Evolutionary conservation across 1,140 invertebrate species (phyloP).

Genomic region (Cherax quadricarinatus): DNA sequence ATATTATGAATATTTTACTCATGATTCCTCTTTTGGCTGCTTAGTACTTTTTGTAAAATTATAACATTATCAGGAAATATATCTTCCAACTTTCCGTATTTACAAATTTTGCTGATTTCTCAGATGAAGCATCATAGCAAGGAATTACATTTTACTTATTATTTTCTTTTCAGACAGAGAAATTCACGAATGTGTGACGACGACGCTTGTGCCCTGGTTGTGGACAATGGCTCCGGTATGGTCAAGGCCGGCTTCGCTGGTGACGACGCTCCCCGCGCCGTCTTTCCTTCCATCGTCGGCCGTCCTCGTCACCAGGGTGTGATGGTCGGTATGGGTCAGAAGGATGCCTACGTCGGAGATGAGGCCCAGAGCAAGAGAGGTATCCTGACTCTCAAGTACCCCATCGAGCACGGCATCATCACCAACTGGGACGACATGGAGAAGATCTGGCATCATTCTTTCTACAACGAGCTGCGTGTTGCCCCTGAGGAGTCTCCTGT

Average conservation of each 20-base stretch:
- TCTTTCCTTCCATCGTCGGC: conserved; percentile 88
- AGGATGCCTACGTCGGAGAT: conserved; percentile 93
- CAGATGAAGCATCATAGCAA: too few relatives aligned
- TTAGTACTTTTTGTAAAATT: too few relatives aligned
- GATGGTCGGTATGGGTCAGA: conserved; percentile 98
- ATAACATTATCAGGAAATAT: too few relatives aligned
- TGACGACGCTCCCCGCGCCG: conserved; percentile 95
- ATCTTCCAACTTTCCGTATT: too few relatives aligned
- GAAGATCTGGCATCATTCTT: conserved; percentile 97
- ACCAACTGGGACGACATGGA: conserved; percentile 99
- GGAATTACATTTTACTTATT: too few relatives aligned
- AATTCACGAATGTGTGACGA: not conserved
- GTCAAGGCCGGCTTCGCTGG: conserved; percentile 83
- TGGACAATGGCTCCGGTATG: conserved; percentile 84
- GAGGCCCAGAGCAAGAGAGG: conserved; percentile 95
- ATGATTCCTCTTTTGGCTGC: too few relatives aligned
- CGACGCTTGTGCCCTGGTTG: conserved; percentile 77
- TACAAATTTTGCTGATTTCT: too few relatives aligned
- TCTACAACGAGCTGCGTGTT: conserved; percentile 96
- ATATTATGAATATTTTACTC: too few relatives aligned
- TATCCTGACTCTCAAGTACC: conserved; percentile 95
- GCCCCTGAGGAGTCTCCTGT: conserved; percentile 96
- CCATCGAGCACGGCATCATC: conserved; percentile 96
- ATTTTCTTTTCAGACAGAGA: not conserved
- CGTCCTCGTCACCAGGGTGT: conserved; percentile 83